A percentile compares a stretch with the other conserved stretches of the same genome.
Evolutionary conservation across 2,113 vertebrate species (phyloP).

Genomic region (Podarcis muralis): DNA sequence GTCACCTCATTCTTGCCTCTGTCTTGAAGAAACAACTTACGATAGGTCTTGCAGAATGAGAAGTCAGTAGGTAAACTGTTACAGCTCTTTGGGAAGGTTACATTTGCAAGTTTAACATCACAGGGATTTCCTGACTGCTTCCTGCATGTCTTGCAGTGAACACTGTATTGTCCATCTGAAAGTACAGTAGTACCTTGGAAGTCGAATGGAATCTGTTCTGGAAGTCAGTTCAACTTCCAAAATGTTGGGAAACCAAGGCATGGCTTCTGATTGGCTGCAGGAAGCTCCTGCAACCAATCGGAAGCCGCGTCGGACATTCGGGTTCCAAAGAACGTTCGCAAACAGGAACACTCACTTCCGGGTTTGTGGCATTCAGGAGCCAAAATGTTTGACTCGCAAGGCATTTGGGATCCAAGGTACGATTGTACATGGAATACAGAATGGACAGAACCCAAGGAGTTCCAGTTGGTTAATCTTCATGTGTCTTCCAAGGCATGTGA

Average conservation of each 20-base stretch:
- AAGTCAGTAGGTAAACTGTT: background rate
- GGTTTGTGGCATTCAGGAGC: too few relatives aligned
- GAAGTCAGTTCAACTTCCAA: too few relatives aligned
- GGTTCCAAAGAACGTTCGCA: too few relatives aligned
- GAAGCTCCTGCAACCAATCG: too few relatives aligned
- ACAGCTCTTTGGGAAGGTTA: background rate
- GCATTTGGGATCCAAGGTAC: too few relatives aligned
- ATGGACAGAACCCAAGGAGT: background rate
- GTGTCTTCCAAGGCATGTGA: background rate
- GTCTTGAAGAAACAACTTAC: background rate
- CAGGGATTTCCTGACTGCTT: background rate
- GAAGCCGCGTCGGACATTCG: too few relatives aligned
- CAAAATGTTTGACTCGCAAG: too few relatives aligned
- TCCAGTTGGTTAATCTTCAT: background rate
- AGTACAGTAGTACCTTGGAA: too few relatives aligned
- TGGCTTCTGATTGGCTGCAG: too few relatives aligned
- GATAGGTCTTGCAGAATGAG: background rate
- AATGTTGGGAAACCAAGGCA: too few relatives aligned
- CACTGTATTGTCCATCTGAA: background rate
- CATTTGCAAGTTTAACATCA: background rate
- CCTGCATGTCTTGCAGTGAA: background rate
- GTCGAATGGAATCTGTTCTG: too few relatives aligned
- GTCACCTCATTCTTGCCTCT: background rate
- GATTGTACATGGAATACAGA: background rate
- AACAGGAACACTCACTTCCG: too few relatives aligned